phyloP scores from a whole-genome alignment of 1,140 invertebrate genomes.

The Calephelis virginiensis region DNA sequence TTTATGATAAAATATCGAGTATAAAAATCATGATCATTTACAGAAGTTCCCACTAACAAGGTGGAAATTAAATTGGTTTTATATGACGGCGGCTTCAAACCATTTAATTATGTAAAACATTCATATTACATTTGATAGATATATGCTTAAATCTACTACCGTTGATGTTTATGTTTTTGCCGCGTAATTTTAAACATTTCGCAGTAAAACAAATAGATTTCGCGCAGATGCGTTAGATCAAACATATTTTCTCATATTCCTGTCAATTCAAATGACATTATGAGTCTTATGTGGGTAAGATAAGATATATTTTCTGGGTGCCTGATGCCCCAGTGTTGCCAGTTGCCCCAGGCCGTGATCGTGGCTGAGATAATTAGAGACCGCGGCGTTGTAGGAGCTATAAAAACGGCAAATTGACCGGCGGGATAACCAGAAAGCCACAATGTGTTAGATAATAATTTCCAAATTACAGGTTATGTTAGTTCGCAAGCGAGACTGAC shows the following conservation, averaged over 20 bases:
- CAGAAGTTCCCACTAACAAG: conserved; percentile 58
- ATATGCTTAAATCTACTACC: conserved; percentile 32
- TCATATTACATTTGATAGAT: conserved; percentile 31
- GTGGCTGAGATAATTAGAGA: conserved; percentile 75
- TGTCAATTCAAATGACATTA: conserved; percentile 37
- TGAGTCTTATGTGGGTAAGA: conserved; percentile 33
- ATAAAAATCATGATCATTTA: conserved; percentile 55
- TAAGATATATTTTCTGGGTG: conserved; percentile 37
- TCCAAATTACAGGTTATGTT: conserved; percentile 77
- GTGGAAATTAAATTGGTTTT: conserved; percentile 35
- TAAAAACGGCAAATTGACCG: conserved; percentile 78
- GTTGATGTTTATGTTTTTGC: conserved; percentile 22
- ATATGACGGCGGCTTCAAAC: conserved; percentile 36
- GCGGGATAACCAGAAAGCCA: conserved; percentile 77
- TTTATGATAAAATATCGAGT: conserved; percentile 60
- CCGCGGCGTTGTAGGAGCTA: conserved; percentile 73
- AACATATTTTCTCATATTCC: conserved; percentile 73
- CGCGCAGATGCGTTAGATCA: conserved; percentile 61
- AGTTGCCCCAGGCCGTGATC: conserved; percentile 60
- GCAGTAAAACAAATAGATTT: conserved; percentile 72
- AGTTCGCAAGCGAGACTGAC: conserved; percentile 66
- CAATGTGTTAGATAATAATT: conserved; percentile 79
- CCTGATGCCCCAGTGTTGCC: conserved; percentile 28
- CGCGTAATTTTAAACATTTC: conserved; percentile 29
- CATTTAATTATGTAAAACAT: conserved; percentile 35